These are phyloP conservation scores for Cephalopachus bancanus DNA, from an alignment of 2,797 vertebrate genomes.

Conservation along the genomic window DNA sequence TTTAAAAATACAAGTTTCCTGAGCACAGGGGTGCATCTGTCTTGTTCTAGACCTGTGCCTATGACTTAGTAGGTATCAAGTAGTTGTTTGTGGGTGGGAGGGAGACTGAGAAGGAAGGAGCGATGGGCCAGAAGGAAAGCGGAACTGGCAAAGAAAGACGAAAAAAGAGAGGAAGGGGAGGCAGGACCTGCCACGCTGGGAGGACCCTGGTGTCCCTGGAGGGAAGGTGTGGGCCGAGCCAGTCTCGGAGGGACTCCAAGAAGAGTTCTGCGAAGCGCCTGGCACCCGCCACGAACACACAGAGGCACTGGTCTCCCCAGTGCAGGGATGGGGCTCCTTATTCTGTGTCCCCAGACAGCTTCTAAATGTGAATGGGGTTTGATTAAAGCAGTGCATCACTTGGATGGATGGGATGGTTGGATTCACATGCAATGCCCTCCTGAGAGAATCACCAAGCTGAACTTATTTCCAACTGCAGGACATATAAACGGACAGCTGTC, in stretches of 20 bases:
- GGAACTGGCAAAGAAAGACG: background rate
- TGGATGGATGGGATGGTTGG: slow-evolving; percentile 37
- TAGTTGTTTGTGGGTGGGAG: background rate
- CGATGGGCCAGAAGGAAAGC: background rate
- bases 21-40: background rate
- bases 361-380: slow-evolving; percentile 27
- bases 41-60: background rate
- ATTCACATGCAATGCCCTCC: background rate
- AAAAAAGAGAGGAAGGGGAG: background rate
- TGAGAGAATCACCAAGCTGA: slow-evolving; percentile 21
- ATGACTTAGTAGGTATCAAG: background rate
- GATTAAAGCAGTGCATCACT: slow-evolving; percentile 67
- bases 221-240: background rate
- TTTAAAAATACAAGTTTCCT: background rate
- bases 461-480: slow-evolving; percentile 51
- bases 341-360: background rate
- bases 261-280: background rate
- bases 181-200: background rate
- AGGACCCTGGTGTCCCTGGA: background rate
- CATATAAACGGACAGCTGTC: background rate
- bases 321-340: background rate
- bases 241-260: too few relatives aligned
- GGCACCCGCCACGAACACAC: background rate
- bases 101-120: background rate
- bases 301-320: background rate